Evolutionary conservation across 2,888 invertebrate species (phyloP).

Genomic region (Microchrysa polita): DNA sequence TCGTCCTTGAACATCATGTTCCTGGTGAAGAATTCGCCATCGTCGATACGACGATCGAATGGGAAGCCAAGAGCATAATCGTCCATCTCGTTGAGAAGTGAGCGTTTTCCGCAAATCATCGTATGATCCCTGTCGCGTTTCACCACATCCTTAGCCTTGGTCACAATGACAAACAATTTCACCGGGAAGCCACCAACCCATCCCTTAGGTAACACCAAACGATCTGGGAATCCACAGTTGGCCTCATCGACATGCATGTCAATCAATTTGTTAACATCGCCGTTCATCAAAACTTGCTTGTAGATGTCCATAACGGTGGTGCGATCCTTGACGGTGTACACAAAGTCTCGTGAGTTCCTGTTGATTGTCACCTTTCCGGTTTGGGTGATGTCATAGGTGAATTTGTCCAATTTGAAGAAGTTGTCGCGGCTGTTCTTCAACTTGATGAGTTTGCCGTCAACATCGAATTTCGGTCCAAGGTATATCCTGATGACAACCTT

Average conservation of each 20-base stretch:
- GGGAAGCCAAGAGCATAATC: conserved; percentile 65
- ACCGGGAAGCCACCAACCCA: conserved; percentile 71
- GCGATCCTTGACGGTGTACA: conserved; percentile 69
- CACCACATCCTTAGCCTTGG: conserved; percentile 39
- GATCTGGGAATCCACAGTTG: conserved; percentile 71
- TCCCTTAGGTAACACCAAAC: conserved; percentile 73
- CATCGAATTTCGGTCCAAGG: conserved; percentile 76
- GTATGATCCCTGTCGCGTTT: conserved; percentile 41
- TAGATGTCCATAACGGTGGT: conserved; percentile 64
- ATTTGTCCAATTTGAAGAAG: conserved; percentile 71
- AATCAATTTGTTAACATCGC: conserved; percentile 65
- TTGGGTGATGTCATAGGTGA: conserved; percentile 61
- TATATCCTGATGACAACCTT: conserved; percentile 73
- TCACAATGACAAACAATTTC: conserved; percentile 70
- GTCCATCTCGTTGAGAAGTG: conserved; percentile 62
- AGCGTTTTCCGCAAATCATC: conserved; percentile 52
- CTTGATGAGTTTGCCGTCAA: conserved; percentile 62
- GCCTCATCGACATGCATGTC: conserved; percentile 64
- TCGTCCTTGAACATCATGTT: conserved; percentile 70
- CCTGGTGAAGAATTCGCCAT: conserved; percentile 62
- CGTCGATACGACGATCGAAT: conserved; percentile 66
- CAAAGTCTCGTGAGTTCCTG: conserved; percentile 58
- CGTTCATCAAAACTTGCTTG: conserved; percentile 65
- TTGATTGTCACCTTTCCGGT: conserved; percentile 54
- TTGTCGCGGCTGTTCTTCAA: conserved; percentile 68